Evolutionary conservation across 1,140 invertebrate species (phyloP).

Genomic region (Ceratina australensis): DNA sequence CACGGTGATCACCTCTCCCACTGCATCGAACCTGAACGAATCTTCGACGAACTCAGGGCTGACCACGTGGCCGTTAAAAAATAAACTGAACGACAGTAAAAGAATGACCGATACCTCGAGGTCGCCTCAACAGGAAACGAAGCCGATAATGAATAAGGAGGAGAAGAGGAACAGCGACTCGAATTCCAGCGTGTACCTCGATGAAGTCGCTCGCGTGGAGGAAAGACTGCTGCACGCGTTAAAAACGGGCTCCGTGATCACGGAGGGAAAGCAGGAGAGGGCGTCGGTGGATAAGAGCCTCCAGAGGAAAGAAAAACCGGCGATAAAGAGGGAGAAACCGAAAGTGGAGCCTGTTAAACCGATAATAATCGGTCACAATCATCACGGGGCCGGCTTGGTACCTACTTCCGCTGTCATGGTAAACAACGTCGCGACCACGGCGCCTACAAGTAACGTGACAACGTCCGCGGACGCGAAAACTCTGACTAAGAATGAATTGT

Average conservation of each 20-base stretch:
- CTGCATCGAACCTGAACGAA: constrained; percentile 27
- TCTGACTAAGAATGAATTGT: constrained; percentile 69
- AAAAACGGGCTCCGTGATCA: constrained; percentile 86
- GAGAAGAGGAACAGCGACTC: constrained; percentile 62
- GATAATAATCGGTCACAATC: constrained; percentile 70
- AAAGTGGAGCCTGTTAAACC: constrained; percentile 71
- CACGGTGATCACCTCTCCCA: constrained; percentile 53
- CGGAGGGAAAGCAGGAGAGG: constrained; percentile 77
- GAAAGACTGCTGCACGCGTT: constrained; percentile 88
- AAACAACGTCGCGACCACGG: constrained; percentile 44
- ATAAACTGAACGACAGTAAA: constrained; percentile 76
- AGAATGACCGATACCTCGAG: constrained; percentile 36
- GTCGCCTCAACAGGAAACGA: constrained; percentile 31
- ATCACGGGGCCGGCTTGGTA: constrained; percentile 58
- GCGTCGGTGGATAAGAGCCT: constrained; percentile 21
- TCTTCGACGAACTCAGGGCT: constrained; percentile 65
- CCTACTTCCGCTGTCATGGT: constrained; percentile 73
- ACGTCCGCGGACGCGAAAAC: constrained; percentile 50
- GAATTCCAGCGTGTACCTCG: constrained; percentile 72
- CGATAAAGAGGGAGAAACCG: constrained; percentile 70
- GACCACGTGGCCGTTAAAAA: constrained; percentile 85
- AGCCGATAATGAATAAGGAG: constrained; percentile 67
- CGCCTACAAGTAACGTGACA: constrained; percentile 54
- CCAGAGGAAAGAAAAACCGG: constrained; percentile 67
- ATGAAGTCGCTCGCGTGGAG: constrained; percentile 88